Percentiles rank a stretch among this genome's conserved stretches.
Evolutionary conservation across 1,140 invertebrate genomes (phyloP).

Genomic region (Mycetomoellerius zeteki): DNA sequence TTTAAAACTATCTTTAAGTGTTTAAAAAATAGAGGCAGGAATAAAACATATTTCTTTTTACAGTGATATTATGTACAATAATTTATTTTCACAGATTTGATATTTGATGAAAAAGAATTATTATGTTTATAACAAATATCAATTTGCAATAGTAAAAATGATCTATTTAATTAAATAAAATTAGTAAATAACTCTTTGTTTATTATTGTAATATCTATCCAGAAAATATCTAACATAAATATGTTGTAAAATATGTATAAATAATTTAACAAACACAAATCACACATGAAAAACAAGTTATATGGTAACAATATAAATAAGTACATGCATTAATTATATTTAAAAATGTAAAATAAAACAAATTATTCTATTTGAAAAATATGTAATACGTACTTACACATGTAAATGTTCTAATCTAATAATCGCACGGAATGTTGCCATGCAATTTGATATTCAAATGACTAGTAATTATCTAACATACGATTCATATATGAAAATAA

Average conservation of each 20-base stretch:
- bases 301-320: neutral
- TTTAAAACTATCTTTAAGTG: too few species aligned
- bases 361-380: constrained; percentile 6
- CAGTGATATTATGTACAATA: neutral
- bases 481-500: neutral
- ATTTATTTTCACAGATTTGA: neutral
- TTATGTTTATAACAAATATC: neutral
- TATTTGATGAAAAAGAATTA: neutral
- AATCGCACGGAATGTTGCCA: neutral
- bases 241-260: neutral
- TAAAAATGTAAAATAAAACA: neutral
- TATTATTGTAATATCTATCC: neutral
- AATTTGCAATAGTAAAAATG: neutral
- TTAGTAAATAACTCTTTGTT: neutral
- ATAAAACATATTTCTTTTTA: too few species aligned
- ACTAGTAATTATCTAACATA: neutral
- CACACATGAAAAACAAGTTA: neutral
- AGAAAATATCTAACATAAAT: neutral
- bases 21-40: too few species aligned
- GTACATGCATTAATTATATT: neutral
- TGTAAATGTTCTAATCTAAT: neutral
- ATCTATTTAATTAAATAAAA: neutral
- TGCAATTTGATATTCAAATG: constrained; percentile 9
- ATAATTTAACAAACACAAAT: neutral
- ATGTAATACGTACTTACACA: neutral